Base-by-base conservation (phyloP, 1,140 invertebrate species). In the Lasioglossum baleicum region DNA sequence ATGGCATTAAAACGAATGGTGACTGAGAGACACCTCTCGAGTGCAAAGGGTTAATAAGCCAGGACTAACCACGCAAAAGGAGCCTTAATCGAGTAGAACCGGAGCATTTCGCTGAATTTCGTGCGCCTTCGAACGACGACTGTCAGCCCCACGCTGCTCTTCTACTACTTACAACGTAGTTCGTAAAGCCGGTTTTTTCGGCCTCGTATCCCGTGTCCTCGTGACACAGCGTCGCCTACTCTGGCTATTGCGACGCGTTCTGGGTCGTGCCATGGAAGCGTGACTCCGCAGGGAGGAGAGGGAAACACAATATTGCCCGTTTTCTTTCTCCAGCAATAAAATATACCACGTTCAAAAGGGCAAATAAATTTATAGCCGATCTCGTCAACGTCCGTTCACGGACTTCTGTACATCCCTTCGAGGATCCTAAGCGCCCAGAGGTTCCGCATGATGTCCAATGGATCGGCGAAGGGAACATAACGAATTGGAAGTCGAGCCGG, bases 301-400 rank as follows among this genome's bases (percentile, higher is more conserved):
- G 2, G 11, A 44, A 44, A 44, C 11, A 51, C 68, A 60, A 86
- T 76, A 80, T 84, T 77, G 86, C 74, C 80, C 83, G 83, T 86
- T 88, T 75, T 83, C 77, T 91, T 91, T 87, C 89, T 88, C 80
- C 87, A 58, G 83, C 87, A 87, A 87, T 90, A 90, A 91, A 89
- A 89, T 73, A 89, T 91, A 89, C 88, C 88, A 90, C 89, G 88
- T 90, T 85, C 82, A 86, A 88, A 88, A 82, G 85, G 79, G 76
- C 86, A 91, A 91, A 92, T 92, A 92, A 92, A 91, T 92, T 92
- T 91, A 91, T 91, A 85, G 90, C 84, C 90, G 90, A 91, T 92
- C 91, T 90, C 88, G 87, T 88, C 86, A 88, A 85, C 70, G 84
- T 88, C 82, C 83, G 65, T 79, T 65, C 69, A 78, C 80, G 83